These are phyloP conservation scores for Troides aeacus DNA, from an alignment of 2,888 invertebrate genomes.

Conservation along the genomic window DNA sequence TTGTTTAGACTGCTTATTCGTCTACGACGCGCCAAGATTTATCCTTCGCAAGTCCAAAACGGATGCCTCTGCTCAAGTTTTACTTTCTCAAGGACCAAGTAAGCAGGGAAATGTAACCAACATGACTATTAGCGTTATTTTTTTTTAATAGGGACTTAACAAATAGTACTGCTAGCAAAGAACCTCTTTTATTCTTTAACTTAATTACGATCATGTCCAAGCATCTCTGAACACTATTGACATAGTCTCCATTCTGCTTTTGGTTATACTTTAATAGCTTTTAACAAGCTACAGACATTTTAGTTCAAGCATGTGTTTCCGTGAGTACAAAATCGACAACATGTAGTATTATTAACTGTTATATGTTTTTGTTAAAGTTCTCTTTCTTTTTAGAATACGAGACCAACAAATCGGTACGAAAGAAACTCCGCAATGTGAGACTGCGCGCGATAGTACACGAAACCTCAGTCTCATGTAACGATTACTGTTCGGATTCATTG, in stretches of 20 bases:
- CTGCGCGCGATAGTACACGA: neutral
- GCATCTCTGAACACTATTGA: too few relatives aligned
- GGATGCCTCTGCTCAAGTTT: constrained; percentile 41
- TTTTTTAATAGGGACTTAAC: too few relatives aligned
- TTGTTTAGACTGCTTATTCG: constrained; percentile 52
- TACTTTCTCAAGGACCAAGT: constrained; percentile 24
- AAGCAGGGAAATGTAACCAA: neutral
- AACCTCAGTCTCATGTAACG: neutral
- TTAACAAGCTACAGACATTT: too few relatives aligned
- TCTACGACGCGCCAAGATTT: constrained; percentile 54
- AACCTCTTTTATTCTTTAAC: too few relatives aligned
- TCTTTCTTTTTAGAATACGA: neutral
- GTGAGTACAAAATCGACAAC: too few relatives aligned
- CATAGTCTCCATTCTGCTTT: too few relatives aligned
- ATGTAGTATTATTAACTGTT: too few relatives aligned
- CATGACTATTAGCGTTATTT: neutral
- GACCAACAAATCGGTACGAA: constrained; percentile 5
- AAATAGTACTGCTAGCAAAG: too few relatives aligned
- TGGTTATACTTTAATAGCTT: too few relatives aligned
- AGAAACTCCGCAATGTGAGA: constrained; percentile 2
- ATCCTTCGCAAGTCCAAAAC: constrained; percentile 41
- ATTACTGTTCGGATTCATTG: neutral
- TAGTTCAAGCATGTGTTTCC: too few relatives aligned
- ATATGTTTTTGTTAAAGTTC: too few relatives aligned
- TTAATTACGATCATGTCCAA: too few relatives aligned